Base-by-base conservation (phyloP, 2,113 vertebrate genomes). In the Setophaga coronata region DNA sequence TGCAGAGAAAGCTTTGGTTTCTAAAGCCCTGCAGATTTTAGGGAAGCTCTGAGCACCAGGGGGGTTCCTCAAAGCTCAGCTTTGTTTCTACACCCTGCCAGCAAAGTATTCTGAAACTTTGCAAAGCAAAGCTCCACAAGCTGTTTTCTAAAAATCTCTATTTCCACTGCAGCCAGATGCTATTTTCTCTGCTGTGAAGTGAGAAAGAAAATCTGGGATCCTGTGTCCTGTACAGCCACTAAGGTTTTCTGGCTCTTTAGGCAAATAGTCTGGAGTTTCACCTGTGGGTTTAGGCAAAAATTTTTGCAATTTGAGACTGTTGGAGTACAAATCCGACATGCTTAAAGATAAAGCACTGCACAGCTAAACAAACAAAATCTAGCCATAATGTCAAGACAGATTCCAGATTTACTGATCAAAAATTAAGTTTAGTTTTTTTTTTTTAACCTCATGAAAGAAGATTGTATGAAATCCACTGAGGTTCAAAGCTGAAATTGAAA, bases 391-490 rank as follows among this genome's bases (percentile, higher is more conserved):
- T 87, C 83, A 87, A 87, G 90, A 81, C 79, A 80, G 86, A 83
- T 69, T 94, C 74, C 45, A 45, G 57, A 92, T 58, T 80, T 95
- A 79, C 89, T 94, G 95, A 61, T 87, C 87, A 94, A 96, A 92
- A 91, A 87, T 97, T 95, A 90, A 97, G 97, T 97, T 97, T 97
- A 93, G 93, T 97, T 96, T 96, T 84, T 84, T 94, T 87, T 84
- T 84, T 94, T 87, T 87, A 92, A 96, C 95, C 74, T 89, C 95
- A 95, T 96, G 87, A 91, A 94, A 97, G 97, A 98, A 97, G 97
- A 94, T 82, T 93, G 92, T 96, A 98, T 98, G 98, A 98, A 98
- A 98, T 98, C 98, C 98, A 98, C 97, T 92, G 73, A 95, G 87
- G 85, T 97, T 93, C 95, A 90, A 82, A 96, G 65, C 56, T 58